Percentiles rank a stretch among this genome's conserved stretches.
Evolutionary conservation across 2,113 vertebrate genomes (phyloP).

Genomic region (Oncorhynchus tshawytscha): DNA sequence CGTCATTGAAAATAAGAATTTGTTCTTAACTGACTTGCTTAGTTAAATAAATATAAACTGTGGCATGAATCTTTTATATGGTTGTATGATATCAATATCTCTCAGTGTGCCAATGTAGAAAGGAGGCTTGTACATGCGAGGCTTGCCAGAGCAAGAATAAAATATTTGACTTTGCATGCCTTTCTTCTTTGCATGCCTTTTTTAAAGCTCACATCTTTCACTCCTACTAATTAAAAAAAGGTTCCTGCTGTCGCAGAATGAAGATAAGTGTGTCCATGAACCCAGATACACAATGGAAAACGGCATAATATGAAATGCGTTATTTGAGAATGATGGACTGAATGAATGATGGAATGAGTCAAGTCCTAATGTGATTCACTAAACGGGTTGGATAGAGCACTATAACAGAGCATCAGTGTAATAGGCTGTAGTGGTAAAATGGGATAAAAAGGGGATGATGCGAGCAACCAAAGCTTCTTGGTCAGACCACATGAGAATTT

Average conservation of each 20-base stretch:
- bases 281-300: neutral
- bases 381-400: neutral
- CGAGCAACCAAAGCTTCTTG: neutral
- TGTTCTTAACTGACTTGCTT: no score
- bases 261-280: neutral
- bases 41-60: neutral
- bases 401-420: neutral
- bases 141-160: neutral
- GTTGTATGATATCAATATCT: no score
- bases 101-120: no score
- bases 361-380: constrained; percentile 5
- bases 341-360: neutral
- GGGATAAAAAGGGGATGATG: neutral
- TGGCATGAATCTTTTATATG: neutral
- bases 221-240: neutral
- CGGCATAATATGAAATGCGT: neutral
- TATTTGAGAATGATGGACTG: neutral
- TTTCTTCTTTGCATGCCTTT: neutral
- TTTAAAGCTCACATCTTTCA: neutral
- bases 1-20: no score
- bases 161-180: neutral
- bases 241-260: neutral
- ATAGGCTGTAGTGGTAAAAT: neutral
- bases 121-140: no score
- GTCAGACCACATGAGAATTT: constrained; percentile 5